Base-by-base conservation (phyloP, 2,797 vertebrate species). In the Myiotriccus ornatus region DNA sequence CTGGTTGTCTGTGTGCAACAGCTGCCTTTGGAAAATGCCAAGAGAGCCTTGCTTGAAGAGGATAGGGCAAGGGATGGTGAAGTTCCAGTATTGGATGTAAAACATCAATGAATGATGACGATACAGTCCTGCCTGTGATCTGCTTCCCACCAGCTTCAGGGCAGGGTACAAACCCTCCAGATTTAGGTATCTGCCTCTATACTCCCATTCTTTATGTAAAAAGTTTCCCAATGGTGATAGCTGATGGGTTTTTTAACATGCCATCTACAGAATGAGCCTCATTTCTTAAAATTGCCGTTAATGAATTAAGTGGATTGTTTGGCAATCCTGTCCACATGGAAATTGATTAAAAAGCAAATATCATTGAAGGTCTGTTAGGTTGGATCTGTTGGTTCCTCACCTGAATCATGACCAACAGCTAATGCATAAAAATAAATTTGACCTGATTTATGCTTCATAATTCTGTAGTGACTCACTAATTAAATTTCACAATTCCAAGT, bases 401-500 rank as follows among this genome's bases (percentile, higher is more conserved):
- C 74, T 89, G 77, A 84, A 89, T 90, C 67, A 89, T 90, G 81
- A 90, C 77, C 63, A 94, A 89, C 49, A 94, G 34, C 57, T 87
- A 94, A 78, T 89, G 75, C 71, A 93, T 89, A 70, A 87, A 94
- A 95, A 95, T 80, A 30, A 82, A 71, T 87, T 80, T 94, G 88
- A 95, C 90, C 90, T 94, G 64, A 96, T 96, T 95, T 90, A 87
- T 0, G 7, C 81, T 87, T 94, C 86, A 70, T 93, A 92, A 94
- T 94, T 95, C 64, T 83, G 49, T 90, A 93, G 71, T 90, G 95
- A 95, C 86, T 97, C 94, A 89, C 92, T 95, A 95, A 94, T 95
- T 95, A 97, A 94, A 96, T 95, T 96, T 95, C 92, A 87, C 74
- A 95, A 93, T 97, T 95, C 88, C 93, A 68, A 94, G 68, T 94